These are phyloP conservation scores for Rhingia campestris DNA, from an alignment of 2,888 invertebrate species.

Conservation along the genomic window DNA sequence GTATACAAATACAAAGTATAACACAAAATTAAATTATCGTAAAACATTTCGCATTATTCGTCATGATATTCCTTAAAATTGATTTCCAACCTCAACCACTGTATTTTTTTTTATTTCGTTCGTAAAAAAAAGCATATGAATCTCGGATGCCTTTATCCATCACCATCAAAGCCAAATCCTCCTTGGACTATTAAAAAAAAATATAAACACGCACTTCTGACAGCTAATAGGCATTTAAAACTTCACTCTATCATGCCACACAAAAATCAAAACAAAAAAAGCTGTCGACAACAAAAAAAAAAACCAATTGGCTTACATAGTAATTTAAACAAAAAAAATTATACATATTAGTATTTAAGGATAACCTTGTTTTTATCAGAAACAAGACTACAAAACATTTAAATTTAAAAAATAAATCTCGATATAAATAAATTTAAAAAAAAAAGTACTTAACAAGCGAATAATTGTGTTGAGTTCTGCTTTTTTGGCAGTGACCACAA, in stretches of 20 bases:
- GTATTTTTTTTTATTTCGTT: conserved; percentile 28
- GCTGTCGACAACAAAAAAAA: conserved; percentile 50
- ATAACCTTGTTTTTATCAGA: conserved; percentile 65
- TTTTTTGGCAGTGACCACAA: conserved; percentile 74
- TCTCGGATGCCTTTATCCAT: conserved; percentile 26
- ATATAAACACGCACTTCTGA: conserved; percentile 60
- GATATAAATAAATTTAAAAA: conserved; percentile 42
- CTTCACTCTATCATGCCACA: conserved; percentile 50
- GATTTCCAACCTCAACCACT: conserved; percentile 23
- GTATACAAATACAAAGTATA: conserved; percentile 49
- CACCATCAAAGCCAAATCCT: conserved; percentile 47
- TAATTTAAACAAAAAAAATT: conserved; percentile 58
- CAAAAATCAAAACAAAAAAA: conserved; percentile 18
- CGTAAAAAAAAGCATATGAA: conserved; percentile 40
- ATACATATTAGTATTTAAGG: conserved; percentile 68
- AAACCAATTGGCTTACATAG: conserved; percentile 71
- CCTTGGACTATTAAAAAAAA: conserved; percentile 50
- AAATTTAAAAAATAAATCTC: conserved; percentile 54
- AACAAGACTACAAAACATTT: conserved; percentile 70
- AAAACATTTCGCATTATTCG: not conserved
- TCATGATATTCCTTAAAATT: conserved; percentile 21
- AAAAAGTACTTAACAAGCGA: conserved; percentile 46
- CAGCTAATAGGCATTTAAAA: conserved; percentile 56
- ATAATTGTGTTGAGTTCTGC: conserved; percentile 72
- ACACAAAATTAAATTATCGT: conserved; percentile 15